Base-by-base conservation (phyloP, 1,140 invertebrate species). In the Drosophila guanche region DNA sequence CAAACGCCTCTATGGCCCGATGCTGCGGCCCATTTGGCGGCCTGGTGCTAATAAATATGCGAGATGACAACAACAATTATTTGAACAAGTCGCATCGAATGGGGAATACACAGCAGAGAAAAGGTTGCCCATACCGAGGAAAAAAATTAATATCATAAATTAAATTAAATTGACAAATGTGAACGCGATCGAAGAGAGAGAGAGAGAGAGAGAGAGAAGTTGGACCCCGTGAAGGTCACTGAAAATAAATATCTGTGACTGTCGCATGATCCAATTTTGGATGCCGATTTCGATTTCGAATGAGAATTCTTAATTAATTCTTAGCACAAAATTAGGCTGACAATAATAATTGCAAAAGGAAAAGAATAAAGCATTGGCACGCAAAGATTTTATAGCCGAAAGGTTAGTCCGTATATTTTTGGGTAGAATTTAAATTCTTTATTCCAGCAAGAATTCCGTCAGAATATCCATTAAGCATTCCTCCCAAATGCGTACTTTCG, bases 41-140 rank as follows among this genome's bases (percentile, higher is more conserved):
- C 51, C 29, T 58, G 56, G 80, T 85, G 80, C 63, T 84, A 84
- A 84, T 86, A 69, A 80, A 86, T 65, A 45, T 60, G 48, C 59
- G 55, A 45, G 60, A 55, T 50, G 72, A 56, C 63, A 74, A 60
- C 55, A 73, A 80, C 16, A 55, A 76, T 66, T 40, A 51, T 72
- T 62, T 58, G 37, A 74, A 63, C 69, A 51, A 76, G 47, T 72
- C 53, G 43, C 46, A 46, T 14, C 27, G 56, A 70, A 70, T 53
- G 50, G 46, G 20, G 14, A 33, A 61, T 37, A 37, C 33, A 10
- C 33, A 37, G 12, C 33, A 37, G 33, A 12, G 10, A 37, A 37
- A 37, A 37, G 33, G 33, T 37, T 37, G 33, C 33, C 10, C 12
- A 12, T 37, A 37, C 33, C 4, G 29, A 42, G 41, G 50, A 37